These are phyloP conservation scores for Clarias macrocephalus DNA, from an alignment of 2,113 vertebrate species.

Conservation along the genomic window DNA sequence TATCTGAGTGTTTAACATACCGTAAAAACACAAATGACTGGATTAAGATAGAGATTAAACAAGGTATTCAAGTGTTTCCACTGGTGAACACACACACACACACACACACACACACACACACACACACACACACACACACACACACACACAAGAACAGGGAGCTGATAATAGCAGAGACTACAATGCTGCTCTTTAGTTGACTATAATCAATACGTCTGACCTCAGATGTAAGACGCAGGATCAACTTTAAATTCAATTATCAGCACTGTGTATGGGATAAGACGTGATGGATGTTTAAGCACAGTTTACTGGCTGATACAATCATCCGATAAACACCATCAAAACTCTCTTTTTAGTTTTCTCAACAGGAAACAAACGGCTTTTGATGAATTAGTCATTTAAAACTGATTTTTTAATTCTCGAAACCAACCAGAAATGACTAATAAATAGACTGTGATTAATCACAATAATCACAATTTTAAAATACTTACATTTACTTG, in stretches of 20 bases:
- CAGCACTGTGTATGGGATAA: not conserved
- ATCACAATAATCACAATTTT: too few relatives aligned
- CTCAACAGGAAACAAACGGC: too few relatives aligned
- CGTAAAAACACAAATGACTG: not conserved
- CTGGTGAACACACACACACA: not conserved
- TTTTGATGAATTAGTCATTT: too few relatives aligned
- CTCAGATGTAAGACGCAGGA: not conserved
- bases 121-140: not conserved
- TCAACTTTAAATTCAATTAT: constrained; percentile 10
- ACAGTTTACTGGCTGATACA: not conserved
- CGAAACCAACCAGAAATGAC: too few relatives aligned
- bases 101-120: not conserved
- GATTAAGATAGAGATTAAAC: not conserved
- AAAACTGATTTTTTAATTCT: too few relatives aligned
- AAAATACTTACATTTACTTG: too few relatives aligned
- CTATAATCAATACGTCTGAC: constrained; percentile 11
- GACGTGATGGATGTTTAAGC: not conserved
- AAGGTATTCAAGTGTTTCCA: not conserved
- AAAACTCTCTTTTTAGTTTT: too few relatives aligned
- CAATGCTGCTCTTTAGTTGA: not conserved
- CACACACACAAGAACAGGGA: not conserved
- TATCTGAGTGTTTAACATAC: not conserved
- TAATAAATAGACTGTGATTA: too few relatives aligned
- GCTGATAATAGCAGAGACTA: not conserved
- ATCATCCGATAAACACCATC: not conserved